Evolutionary conservation across 1,140 invertebrate species (phyloP).

Genomic region (Drosophila takahashii): DNA sequence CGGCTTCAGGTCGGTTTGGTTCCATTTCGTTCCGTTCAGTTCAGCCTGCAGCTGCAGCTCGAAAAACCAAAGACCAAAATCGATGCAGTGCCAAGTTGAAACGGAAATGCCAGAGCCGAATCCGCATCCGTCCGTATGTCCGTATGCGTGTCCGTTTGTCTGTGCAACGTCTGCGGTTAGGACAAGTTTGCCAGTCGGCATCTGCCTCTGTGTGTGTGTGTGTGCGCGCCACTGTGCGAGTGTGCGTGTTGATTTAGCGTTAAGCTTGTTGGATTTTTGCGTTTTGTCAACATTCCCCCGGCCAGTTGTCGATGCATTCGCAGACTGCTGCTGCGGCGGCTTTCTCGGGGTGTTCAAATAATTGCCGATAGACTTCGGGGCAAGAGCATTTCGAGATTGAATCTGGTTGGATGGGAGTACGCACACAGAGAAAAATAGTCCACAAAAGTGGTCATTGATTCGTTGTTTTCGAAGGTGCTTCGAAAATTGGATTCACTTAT

Average conservation of each 20-base stretch:
- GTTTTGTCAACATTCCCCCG: constrained; percentile 77
- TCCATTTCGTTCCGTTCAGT: not conserved
- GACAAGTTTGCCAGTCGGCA: constrained; percentile 57
- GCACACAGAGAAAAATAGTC: constrained; percentile 10
- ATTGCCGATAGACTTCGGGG: constrained; percentile 55
- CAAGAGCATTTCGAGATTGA: constrained; percentile 47
- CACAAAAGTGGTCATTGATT: too few species aligned
- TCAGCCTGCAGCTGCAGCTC: constrained; percentile 21
- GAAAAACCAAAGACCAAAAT: constrained; percentile 75
- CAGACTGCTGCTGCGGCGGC: constrained; percentile 48
- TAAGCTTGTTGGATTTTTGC: constrained; percentile 79
- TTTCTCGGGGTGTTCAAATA: constrained; percentile 58
- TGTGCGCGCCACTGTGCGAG: constrained; percentile 5
- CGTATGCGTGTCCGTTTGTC: constrained; percentile 39
- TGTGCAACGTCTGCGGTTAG: constrained; percentile 76
- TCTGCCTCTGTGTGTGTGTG: constrained; percentile 10
- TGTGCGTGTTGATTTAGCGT: constrained; percentile 71
- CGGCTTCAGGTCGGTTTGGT: constrained; percentile 12
- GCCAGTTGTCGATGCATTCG: constrained; percentile 59
- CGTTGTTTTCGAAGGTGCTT: not conserved
- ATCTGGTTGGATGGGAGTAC: constrained; percentile 19
- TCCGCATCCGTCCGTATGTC: constrained; percentile 37
- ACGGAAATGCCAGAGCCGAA: constrained; percentile 62
- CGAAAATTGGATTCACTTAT: too few species aligned
- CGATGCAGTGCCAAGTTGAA: constrained; percentile 74